phyloP scores from a whole-genome alignment of 2,888 invertebrate genomes.

The Catocala fraxini region DNA sequence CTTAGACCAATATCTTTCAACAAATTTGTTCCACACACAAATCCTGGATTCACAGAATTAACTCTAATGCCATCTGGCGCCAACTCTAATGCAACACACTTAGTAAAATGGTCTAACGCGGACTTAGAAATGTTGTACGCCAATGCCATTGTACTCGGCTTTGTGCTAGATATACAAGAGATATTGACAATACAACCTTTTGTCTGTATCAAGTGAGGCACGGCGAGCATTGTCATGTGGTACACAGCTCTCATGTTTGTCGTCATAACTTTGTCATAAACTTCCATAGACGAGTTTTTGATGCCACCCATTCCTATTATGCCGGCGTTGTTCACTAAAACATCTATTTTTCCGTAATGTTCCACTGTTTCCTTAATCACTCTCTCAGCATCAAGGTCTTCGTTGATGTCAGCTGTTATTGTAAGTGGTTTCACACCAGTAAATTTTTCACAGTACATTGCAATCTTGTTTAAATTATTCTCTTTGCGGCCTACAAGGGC shows the following conservation, averaged over 20 bases:
- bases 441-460: constrained; percentile 84
- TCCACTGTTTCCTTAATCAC: constrained; percentile 91
- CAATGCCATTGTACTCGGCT: constrained; percentile 90
- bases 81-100: constrained; percentile 95
- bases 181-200: constrained; percentile 97
- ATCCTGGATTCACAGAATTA: constrained; percentile 98
- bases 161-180: constrained; percentile 94
- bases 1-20: constrained; percentile 89
- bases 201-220: constrained; percentile 92
- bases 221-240: constrained; percentile 93
- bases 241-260: constrained; percentile 94
- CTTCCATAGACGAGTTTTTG: constrained; percentile 93
- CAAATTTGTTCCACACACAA: constrained; percentile 92
- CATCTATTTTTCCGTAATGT: constrained; percentile 91
- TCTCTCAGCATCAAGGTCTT: constrained; percentile 89
- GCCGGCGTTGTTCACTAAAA: constrained; percentile 96
- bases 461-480: constrained; percentile 71
- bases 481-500: constrained; percentile 88
- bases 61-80: constrained; percentile 94
- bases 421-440: constrained; percentile 87
- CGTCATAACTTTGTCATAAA: constrained; percentile 95
- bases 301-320: constrained; percentile 92
- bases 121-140: constrained; percentile 97
- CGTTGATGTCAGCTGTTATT: constrained; percentile 89
- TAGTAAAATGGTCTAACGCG: constrained; percentile 97